Percentiles rank a stretch among this genome's conserved stretches.
Evolutionary conservation across 2,888 invertebrate species (phyloP).

Genomic region (Terebella lapidaria): DNA sequence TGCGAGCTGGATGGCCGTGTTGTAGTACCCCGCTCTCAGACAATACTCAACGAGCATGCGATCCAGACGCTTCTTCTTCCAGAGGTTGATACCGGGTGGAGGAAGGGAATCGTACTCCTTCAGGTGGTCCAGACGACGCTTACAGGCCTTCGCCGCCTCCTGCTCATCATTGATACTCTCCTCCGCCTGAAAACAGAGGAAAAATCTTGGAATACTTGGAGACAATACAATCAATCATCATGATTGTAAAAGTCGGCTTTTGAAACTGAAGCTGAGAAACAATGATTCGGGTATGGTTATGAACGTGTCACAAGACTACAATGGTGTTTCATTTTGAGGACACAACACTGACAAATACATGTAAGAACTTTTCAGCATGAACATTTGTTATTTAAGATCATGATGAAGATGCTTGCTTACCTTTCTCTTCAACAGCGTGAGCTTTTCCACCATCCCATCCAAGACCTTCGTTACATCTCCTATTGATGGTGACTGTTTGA

Average conservation of each 20-base stretch:
- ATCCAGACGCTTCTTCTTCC: constrained; percentile 83
- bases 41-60: constrained; percentile 96
- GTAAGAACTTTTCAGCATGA: no score
- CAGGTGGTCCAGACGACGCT: constrained; percentile 85
- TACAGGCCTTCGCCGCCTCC: constrained; percentile 84
- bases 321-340: no score
- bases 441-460: constrained; percentile 81
- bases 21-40: constrained; percentile 89
- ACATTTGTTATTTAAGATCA: no score
- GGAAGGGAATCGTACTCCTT: constrained; percentile 61
- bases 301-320: no score
- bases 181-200: constrained; percentile 62
- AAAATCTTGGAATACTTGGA: neutral
- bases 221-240: neutral
- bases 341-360: no score
- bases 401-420: no score
- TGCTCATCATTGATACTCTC: constrained; percentile 89
- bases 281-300: neutral
- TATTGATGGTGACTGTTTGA: constrained; percentile 56
- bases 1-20: constrained; percentile 83
- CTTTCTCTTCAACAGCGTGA: constrained; percentile 86
- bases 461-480: constrained; percentile 66
- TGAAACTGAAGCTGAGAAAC: neutral
- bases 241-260: neutral
- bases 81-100: constrained; percentile 60